Base-by-base conservation (phyloP, 2,113 vertebrate species). In the Lampris megalopsis region DNA sequence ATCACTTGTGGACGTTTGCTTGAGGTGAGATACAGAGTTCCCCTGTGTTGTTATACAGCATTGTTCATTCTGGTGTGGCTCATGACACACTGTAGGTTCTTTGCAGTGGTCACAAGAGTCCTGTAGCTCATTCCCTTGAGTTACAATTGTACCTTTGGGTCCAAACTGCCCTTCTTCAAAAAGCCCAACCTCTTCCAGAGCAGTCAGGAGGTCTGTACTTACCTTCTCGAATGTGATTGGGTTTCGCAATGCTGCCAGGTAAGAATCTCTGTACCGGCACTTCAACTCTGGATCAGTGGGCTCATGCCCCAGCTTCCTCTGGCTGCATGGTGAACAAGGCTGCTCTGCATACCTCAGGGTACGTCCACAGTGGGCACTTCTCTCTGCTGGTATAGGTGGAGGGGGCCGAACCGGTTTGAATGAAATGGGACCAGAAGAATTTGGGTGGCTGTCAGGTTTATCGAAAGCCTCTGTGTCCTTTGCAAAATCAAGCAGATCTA, bases 401-500 rank as follows among this genome's bases (percentile, higher is more conserved):
- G 92, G 86, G 2, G 90, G 86, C 75, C 93, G 86, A 53, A 92
- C 88, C 11, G 90, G 87, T 85, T 91, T 92, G 38, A 92, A 86
- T 60, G 80, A 64, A 56, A 81, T 68, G 52, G 79, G 73, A 62
- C 63, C 73, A 8, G 79, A 36, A 48, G 85, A 71, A 43, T 88
- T 75, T 47, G 49, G 53, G 35, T 63, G 69, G 52, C 68, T 68
- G 49, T 68, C 69, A 71, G 71, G 73, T 70, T 85, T 81, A 13
- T 63, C 63, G 9, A 78, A 69, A 50, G 63, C 71, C 9, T 90
- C 88, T 38, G 88, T 92, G 3, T 93, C 93, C 83, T 91, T 95
- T n/a, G 93, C 82, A 5, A 94, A 92, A 57, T 95, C 95, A 76
- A 98, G 85, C 47, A 99, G 93, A 70, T 97, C 95, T n/a, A 99